phyloP scores from a whole-genome alignment of 2,797 vertebrate genomes.

The Passerculus sandwichensis region DNA sequence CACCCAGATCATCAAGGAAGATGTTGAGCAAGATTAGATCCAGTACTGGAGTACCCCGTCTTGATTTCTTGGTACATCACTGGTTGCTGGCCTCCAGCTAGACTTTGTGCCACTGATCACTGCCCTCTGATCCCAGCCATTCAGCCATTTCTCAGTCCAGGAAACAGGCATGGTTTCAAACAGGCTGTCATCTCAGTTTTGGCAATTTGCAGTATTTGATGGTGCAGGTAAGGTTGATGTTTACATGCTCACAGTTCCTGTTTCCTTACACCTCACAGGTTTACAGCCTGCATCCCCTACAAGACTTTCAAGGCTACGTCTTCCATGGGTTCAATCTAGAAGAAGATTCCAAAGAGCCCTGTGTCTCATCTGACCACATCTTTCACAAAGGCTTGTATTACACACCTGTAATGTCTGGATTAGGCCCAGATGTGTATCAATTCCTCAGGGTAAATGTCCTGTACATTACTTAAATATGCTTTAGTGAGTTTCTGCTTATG shows the following conservation, averaged over 20 bases:
- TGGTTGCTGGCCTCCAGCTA: not conserved
- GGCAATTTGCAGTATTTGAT: not conserved
- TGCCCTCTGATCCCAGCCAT: not conserved
- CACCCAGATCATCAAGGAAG: not conserved
- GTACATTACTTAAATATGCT: not conserved
- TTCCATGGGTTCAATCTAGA: slow-evolving; percentile 70
- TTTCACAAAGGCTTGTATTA: slow-evolving; percentile 79
- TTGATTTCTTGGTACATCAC: too few relatives aligned
- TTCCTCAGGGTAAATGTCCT: slow-evolving; percentile 70
- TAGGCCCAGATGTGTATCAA: slow-evolving; percentile 69
- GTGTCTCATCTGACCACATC: slow-evolving; percentile 71
- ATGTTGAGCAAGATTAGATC: not conserved
- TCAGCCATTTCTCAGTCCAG: not conserved
- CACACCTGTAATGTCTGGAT: slow-evolving; percentile 59
- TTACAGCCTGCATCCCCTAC: slow-evolving; percentile 66
- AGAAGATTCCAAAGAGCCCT: slow-evolving; percentile 64
- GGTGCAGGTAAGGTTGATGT: not conserved
- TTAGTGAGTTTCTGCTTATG: not conserved
- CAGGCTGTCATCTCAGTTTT: not conserved
- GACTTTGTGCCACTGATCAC: not conserved
- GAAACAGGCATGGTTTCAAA: not conserved
- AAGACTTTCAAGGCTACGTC: slow-evolving; percentile 64
- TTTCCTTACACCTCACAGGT: slow-evolving; percentile 53
- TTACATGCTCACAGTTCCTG: not conserved
- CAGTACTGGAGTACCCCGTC: not conserved